Evolutionary conservation across 1,140 invertebrate species (phyloP), one percentile per base, ranked within the genome.

Genomic region (Calliphora vicina): DNA sequence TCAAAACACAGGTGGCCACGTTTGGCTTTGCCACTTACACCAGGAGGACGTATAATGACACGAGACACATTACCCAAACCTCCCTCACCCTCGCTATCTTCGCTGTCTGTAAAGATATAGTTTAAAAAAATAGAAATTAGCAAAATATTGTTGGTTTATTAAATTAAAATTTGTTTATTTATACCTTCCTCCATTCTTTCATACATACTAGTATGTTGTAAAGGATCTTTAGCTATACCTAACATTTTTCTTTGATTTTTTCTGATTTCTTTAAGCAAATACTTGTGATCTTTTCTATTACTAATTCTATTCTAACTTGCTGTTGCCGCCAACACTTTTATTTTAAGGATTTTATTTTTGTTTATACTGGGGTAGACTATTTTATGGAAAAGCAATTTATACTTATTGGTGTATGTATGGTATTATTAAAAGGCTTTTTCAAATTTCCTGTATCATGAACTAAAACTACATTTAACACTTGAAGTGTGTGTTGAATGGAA

Each of bases 1-100:
- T 99, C 98, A 91, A 99, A 99, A 86, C 98, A 98, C 1, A 99
- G 92, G 90, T 99, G 97, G 9, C 98, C 98, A 84, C 94, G 92
- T 80, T 90, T 90, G 8, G 89, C 89, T 83, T 98, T 98, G 0
- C 98, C 98, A 87, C 96, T 97, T 91, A 98, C 97, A 0, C 97
- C 97, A 0, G 97, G 96, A 15, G 98, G 98, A 29, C 97, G 92
- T 88, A 98, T 95, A n/a, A 98, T 96, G 85, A 98, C 92, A 80
- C 97, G 94, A 86, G 96, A 97, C 13, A 99, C 95, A 91, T 99
- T 99, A 8, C 98, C 97, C 85, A 98, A 91, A 10, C 98, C 97
- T 45, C 97, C 97, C 88, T 99, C 98, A 80, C 96, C 96, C 89
- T 98, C 97, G 87, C 97, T 98, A 87, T 99, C 97, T 87, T 99